These are phyloP conservation scores for Morelia viridis DNA, from an alignment of 2,797 vertebrate species.

Conservation along the genomic window DNA sequence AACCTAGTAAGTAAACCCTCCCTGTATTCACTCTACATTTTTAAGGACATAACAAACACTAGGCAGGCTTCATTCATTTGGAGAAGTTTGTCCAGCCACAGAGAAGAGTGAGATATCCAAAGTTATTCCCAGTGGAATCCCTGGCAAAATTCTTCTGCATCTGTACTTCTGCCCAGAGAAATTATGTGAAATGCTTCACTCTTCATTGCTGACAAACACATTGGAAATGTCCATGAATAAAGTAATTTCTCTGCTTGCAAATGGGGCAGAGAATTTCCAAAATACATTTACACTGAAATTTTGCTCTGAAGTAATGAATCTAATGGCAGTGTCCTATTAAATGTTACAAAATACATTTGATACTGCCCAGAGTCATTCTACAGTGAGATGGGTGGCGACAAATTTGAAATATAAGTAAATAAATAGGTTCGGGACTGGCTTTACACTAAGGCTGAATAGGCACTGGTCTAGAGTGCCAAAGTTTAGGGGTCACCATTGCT, in stretches of 20 bases:
- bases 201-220: background rate
- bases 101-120: background rate
- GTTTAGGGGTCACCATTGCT: background rate
- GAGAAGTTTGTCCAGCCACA: background rate
- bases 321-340: background rate
- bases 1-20: background rate
- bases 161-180: background rate
- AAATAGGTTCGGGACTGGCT: background rate
- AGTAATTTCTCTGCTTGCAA: background rate
- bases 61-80: background rate
- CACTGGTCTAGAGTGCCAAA: background rate
- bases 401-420: no score
- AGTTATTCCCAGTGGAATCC: background rate
- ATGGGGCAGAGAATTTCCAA: background rate
- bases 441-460: background rate
- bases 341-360: background rate
- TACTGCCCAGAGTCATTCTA: no score
- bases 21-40: background rate
- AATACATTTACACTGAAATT: no score
- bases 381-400: no score
- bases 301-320: background rate
- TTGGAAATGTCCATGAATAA: background rate
- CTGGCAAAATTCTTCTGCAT: background rate
- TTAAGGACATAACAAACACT: background rate
- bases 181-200: background rate